Evolutionary conservation across 2,888 invertebrate genomes (phyloP).

Genomic region (Adelognathus sp.): DNA sequence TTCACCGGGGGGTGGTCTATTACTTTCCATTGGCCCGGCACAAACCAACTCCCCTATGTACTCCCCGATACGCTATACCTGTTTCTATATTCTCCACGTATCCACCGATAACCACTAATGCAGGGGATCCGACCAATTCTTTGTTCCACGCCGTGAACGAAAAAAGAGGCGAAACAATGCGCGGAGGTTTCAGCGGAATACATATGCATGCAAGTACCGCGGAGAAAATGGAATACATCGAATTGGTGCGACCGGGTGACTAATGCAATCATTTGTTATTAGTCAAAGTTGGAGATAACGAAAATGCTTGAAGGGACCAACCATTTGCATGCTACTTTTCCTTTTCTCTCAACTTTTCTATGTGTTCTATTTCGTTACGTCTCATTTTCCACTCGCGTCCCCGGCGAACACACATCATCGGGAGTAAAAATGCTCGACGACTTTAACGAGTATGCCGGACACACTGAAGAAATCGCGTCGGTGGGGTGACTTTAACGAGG

Average conservation of each 20-base stretch:
- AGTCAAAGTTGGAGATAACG: not conserved
- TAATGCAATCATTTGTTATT: not conserved
- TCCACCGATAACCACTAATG: not conserved
- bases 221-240: not conserved
- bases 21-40: slow-evolving; percentile 36
- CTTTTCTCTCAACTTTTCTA: not conserved
- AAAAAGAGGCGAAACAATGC: slow-evolving; percentile 9
- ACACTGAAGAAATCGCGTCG: slow-evolving; percentile 35
- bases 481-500: slow-evolving; percentile 49
- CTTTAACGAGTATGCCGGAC: slow-evolving; percentile 36
- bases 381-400: not conserved
- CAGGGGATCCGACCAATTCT: not conserved
- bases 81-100: slow-evolving; percentile 4
- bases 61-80: slow-evolving; percentile 11
- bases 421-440: slow-evolving; percentile 24
- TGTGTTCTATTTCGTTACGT: not conserved
- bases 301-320: not conserved
- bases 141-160: not conserved
- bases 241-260: not conserved
- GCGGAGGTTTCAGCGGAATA: no score
- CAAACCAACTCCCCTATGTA: not conserved
- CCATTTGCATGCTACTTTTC: not conserved
- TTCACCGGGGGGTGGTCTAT: slow-evolving; percentile 24
- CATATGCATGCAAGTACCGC: no score
- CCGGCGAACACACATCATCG: slow-evolving; percentile 10